These are phyloP conservation scores for Mya arenaria DNA, from an alignment of 1,140 invertebrate species.

Conservation along the genomic window DNA sequence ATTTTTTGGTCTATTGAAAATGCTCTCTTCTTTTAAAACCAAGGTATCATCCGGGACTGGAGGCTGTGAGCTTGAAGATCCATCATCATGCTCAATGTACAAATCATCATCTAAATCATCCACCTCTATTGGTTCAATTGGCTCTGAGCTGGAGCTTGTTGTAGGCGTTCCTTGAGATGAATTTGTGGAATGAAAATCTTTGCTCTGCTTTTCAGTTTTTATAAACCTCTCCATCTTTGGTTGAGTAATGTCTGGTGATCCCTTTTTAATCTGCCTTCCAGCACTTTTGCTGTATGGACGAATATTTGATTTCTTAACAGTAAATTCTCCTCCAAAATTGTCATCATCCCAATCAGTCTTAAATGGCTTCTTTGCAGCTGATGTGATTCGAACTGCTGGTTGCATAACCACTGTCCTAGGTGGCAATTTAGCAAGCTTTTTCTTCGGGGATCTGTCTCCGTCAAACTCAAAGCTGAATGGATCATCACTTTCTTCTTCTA, in stretches of 20 bases:
- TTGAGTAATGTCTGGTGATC: neutral
- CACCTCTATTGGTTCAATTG: constrained; percentile 13
- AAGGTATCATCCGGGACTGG: neutral
- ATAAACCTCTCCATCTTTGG: constrained; percentile 1
- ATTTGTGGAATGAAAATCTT: neutral
- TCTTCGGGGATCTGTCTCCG: constrained; percentile 50
- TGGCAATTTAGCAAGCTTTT: constrained; percentile 11
- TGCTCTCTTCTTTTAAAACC: constrained; percentile 19
- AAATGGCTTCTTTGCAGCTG: neutral
- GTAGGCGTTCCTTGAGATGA: neutral
- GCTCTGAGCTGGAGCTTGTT: constrained; percentile 6
- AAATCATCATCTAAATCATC: constrained; percentile 46
- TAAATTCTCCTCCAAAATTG: constrained; percentile 16
- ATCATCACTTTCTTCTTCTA: constrained; percentile 31
- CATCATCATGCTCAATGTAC: constrained; percentile 53
- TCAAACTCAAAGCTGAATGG: constrained; percentile 57
- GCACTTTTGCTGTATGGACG: constrained; percentile 33
- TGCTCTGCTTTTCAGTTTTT: constrained; percentile 16
- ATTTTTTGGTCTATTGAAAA: constrained; percentile 39
- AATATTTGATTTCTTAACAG: constrained; percentile 38
- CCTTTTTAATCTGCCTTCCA: constrained; percentile 39
- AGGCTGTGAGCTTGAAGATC: neutral
- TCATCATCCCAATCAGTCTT: constrained; percentile 47
- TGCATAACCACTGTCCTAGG: constrained; percentile 42
- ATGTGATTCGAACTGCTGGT: constrained; percentile 47